Evolutionary conservation across 2,888 invertebrate genomes (phyloP).

Genomic region (Cyaniris semiargus): DNA sequence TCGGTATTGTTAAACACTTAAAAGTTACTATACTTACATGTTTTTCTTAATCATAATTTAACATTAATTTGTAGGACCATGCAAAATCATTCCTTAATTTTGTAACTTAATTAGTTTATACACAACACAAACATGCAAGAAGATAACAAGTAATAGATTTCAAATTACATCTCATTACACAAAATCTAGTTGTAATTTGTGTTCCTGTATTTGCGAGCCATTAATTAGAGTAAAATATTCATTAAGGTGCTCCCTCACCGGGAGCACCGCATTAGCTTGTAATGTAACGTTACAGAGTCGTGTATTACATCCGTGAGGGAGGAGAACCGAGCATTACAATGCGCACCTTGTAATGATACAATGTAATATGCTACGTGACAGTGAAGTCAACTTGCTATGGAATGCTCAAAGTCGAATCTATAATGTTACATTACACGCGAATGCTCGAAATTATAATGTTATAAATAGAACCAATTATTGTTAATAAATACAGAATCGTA

Average conservation of each 20-base stretch:
- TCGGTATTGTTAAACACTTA: neutral
- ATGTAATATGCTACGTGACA: too few relatives aligned
- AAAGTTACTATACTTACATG: neutral
- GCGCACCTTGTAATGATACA: too few relatives aligned
- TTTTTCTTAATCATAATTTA: neutral
- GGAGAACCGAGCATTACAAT: too few relatives aligned
- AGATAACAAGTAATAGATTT: neutral
- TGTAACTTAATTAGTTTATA: neutral
- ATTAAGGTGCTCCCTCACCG: too few relatives aligned
- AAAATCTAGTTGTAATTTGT: slow-evolving; percentile 1
- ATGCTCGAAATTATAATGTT: neutral
- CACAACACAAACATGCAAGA: neutral
- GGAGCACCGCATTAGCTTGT: too few relatives aligned
- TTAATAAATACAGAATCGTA: neutral
- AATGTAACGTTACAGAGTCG: too few relatives aligned
- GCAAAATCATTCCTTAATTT: neutral
- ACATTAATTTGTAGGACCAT: neutral
- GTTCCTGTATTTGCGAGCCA: neutral
- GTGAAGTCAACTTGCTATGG: too few relatives aligned
- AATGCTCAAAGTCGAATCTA: too few relatives aligned
- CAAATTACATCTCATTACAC: neutral
- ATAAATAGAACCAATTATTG: neutral
- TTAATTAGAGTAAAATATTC: neutral
- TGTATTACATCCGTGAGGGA: too few relatives aligned
- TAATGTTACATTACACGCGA: too few relatives aligned